A percentile compares a stretch with the other conserved stretches of the same genome.
phyloP scores from a whole-genome alignment of 2,888 invertebrate species.

The Terebella lapidaria region DNA sequence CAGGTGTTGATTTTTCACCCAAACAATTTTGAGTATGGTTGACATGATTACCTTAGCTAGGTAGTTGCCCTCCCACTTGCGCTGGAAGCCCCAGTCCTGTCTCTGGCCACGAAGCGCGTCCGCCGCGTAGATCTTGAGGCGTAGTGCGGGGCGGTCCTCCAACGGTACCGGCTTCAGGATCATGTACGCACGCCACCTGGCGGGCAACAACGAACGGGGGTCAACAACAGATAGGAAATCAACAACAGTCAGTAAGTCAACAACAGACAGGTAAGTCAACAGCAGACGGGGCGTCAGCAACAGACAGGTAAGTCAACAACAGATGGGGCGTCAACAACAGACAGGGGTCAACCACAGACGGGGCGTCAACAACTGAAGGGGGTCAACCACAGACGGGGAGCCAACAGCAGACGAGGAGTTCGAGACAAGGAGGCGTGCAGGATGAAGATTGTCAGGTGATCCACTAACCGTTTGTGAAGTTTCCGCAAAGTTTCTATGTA shows the following conservation, averaged over 20 bases:
- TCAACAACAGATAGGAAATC: not conserved
- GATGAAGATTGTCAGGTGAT: too few relatives aligned
- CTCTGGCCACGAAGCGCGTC: constrained; percentile 63
- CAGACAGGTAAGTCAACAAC: not conserved
- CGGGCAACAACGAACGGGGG: not conserved
- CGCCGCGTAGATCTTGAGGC: constrained; percentile 73
- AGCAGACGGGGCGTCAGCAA: not conserved
- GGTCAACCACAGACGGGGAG: too few relatives aligned
- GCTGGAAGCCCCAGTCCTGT: constrained; percentile 68
- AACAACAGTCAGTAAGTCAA: not conserved
- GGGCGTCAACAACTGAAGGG: too few relatives aligned
- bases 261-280: not conserved
- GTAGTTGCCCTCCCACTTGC: constrained; percentile 83
- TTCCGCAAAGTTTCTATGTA: constrained; percentile 56
- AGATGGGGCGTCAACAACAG: too few relatives aligned
- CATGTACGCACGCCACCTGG: constrained; percentile 78
- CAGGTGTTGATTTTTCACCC: too few relatives aligned
- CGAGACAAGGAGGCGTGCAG: too few relatives aligned
- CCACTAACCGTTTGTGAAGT: constrained; percentile 45
- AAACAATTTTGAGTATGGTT: too few relatives aligned
- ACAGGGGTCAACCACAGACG: too few relatives aligned
- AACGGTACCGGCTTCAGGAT: constrained; percentile 74
- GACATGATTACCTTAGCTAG: constrained; percentile 61
- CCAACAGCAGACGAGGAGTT: too few relatives aligned
- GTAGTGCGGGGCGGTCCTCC: constrained; percentile 82